Evolutionary conservation across 2,888 invertebrate genomes (phyloP).

Genomic region (Chrysolina americana): DNA sequence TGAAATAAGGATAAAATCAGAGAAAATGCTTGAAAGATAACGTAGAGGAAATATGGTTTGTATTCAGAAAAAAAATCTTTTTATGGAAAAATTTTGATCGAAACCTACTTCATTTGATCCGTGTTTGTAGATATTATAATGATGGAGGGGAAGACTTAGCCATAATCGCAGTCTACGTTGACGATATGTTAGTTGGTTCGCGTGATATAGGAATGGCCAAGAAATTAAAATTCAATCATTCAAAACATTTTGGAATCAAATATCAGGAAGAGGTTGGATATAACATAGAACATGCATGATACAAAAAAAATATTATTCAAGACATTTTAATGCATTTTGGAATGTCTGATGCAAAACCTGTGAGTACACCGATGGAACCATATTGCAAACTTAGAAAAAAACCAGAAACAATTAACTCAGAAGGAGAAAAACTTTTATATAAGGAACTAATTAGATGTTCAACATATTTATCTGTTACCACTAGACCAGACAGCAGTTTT

Average conservation of each 20-base stretch:
- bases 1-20: conserved; percentile 23
- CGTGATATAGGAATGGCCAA: neutral
- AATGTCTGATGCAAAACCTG: neutral
- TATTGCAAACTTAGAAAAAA: neutral
- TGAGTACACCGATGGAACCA: neutral
- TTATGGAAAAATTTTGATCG: conserved; percentile 7
- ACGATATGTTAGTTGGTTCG: conserved; percentile 4
- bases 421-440: too few species aligned
- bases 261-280: neutral
- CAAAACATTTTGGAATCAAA: neutral
- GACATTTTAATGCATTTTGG: neutral
- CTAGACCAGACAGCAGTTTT: too few species aligned
- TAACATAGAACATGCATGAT: neutral
- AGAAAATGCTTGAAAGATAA: neutral
- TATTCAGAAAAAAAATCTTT: neutral
- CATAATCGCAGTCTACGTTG: neutral
- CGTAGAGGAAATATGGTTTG: neutral
- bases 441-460: too few species aligned
- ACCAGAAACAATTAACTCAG: too few species aligned
- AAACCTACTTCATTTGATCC: conserved; percentile 15
- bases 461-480: too few species aligned
- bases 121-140: conserved; percentile 14
- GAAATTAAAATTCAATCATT: neutral
- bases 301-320: neutral
- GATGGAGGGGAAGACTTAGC: conserved; percentile 4